Percentiles rank a stretch among this genome's conserved stretches.
phyloP scores from a whole-genome alignment of 2,888 invertebrate genomes.

The Acleris laterana region DNA sequence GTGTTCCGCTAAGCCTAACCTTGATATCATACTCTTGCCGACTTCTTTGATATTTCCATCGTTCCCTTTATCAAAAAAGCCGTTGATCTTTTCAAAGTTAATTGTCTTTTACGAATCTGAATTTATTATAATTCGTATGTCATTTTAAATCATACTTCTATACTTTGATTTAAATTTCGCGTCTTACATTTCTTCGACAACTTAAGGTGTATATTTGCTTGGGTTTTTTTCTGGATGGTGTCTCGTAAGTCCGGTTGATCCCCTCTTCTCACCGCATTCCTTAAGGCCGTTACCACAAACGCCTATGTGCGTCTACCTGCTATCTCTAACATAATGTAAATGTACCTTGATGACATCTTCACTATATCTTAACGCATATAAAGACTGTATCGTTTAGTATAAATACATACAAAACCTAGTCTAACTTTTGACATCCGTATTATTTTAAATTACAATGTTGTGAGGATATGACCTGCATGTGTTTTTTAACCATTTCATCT shows the following conservation, averaged over 20 bases:
- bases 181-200: not conserved
- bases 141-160: not conserved
- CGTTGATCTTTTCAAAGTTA: constrained; percentile 25
- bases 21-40: constrained; percentile 83
- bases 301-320: constrained; percentile 72
- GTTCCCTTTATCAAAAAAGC: constrained; percentile 11
- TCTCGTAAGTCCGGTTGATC: constrained; percentile 53
- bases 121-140: constrained; percentile 4
- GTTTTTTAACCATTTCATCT: too few species aligned
- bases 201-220: not conserved
- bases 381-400: too few species aligned
- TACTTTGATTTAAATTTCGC: not conserved
- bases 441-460: too few species aligned
- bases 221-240: constrained; percentile 49
- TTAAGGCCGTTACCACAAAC: constrained; percentile 70
- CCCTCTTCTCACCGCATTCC: constrained; percentile 69
- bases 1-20: constrained; percentile 84
- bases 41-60: constrained; percentile 46
- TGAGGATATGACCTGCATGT: too few species aligned
- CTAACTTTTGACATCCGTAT: too few species aligned
- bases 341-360: constrained; percentile 70
- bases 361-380: constrained; percentile 32
- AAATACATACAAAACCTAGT: too few species aligned
- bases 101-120: constrained; percentile 21
- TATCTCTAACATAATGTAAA: constrained; percentile 55